A percentile compares a stretch with the other conserved stretches of the same genome.
Evolutionary conservation across 2,797 vertebrate species (phyloP).

Genomic region (Sciurus vulgaris): DNA sequence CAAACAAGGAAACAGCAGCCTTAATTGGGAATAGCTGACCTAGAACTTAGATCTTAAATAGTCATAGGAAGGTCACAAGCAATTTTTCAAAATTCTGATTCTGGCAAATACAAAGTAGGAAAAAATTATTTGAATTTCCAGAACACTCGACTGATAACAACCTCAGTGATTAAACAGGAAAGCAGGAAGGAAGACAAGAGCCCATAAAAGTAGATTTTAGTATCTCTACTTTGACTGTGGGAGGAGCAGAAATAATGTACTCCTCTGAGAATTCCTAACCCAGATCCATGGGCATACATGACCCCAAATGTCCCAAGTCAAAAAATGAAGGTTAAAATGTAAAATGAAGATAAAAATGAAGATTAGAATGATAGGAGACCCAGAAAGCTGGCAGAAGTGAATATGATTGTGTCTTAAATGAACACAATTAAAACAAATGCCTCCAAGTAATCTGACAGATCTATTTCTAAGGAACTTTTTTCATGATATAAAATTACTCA

Average conservation of each 20-base stretch:
- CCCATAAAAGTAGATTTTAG: not conserved
- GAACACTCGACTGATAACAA: not conserved
- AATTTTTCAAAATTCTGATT: not conserved
- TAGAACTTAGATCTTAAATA: not conserved
- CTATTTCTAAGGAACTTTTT: not conserved
- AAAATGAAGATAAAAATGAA: constrained; percentile 19
- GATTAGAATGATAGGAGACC: not conserved
- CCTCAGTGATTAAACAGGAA: not conserved
- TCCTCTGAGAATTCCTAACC: not conserved
- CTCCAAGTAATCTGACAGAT: not conserved
- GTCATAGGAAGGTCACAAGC: not conserved
- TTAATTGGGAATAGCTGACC: not conserved
- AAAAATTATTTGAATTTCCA: not conserved
- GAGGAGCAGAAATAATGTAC: not conserved
- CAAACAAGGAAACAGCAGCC: not conserved
- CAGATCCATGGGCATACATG: not conserved
- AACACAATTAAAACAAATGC: not conserved
- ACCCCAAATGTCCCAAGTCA: not conserved
- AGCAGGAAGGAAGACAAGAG: too few species aligned
- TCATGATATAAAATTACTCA: constrained; percentile 18
- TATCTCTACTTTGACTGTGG: not conserved
- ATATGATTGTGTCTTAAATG: not conserved
- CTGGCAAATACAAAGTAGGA: not conserved
- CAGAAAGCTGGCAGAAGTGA: not conserved
- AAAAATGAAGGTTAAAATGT: constrained; percentile 33